A percentile compares a stretch with the other conserved stretches of the same genome.
Conservation (phyloP, 2,113 vertebrate species). For the Hemibagrus wyckioides region DNA sequence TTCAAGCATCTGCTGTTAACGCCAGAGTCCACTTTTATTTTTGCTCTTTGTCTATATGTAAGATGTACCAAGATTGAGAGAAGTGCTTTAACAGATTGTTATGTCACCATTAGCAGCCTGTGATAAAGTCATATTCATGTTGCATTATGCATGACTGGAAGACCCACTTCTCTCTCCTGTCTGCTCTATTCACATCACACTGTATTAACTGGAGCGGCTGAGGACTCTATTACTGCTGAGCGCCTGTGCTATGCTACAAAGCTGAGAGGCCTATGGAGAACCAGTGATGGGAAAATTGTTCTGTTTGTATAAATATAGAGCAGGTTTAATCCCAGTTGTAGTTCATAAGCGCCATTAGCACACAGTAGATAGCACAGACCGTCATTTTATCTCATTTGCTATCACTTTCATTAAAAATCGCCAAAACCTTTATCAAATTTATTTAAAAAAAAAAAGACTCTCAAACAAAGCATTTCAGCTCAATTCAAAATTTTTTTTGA, state of each 20-base stretch:
- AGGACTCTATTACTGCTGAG: conserved; percentile 74
- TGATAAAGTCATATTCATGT: conserved; percentile 82
- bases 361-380: not conserved
- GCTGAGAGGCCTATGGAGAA: conserved; percentile 12
- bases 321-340: not conserved
- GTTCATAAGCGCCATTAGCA: not conserved
- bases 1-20: too few species aligned
- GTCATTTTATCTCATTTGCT: not conserved
- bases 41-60: not conserved
- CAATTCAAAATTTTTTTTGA: not conserved
- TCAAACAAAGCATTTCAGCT: not conserved
- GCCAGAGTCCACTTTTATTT: too few species aligned
- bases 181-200: conserved; percentile 87
- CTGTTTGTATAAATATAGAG: not conserved
- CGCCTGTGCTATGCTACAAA: conserved; percentile 65
- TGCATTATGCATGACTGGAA: conserved; percentile 90
- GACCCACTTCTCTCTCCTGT: conserved; percentile 90
- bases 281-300: not conserved
- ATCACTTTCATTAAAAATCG: not conserved
- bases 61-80: conserved; percentile 57
- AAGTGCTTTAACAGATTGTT: conserved; percentile 77
- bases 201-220: conserved; percentile 84
- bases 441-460: not conserved
- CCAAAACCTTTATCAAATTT: not conserved
- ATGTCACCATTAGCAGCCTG: conserved; percentile 75